Conservation (phyloP, 2,888 invertebrate species). For the Meghimatium bilineatum region DNA sequence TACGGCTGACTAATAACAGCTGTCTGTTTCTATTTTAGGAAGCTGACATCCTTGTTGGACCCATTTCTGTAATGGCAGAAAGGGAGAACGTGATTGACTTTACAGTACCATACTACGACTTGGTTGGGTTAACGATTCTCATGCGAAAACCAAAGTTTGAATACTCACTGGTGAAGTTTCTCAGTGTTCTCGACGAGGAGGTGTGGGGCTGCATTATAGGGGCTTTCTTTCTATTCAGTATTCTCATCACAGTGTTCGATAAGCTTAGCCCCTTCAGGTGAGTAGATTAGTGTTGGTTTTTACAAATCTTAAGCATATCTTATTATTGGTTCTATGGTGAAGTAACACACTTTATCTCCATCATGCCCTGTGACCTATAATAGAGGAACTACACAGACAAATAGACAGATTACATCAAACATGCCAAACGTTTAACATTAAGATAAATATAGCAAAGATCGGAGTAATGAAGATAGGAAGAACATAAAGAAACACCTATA, state of each 20-base stretch:
- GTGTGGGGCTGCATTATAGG: conserved; percentile 94
- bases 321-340: too few species aligned
- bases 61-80: conserved; percentile 97
- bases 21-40: conserved; percentile 77
- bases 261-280: conserved; percentile 77
- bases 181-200: conserved; percentile 95
- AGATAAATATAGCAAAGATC: too few species aligned
- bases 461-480: too few species aligned
- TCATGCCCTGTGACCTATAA: too few species aligned
- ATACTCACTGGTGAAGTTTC: conserved; percentile 95
- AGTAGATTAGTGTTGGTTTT: not conserved
- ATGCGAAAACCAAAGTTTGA: conserved; percentile 93
- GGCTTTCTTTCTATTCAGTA: conserved; percentile 77
- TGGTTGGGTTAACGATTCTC: conserved; percentile 96
- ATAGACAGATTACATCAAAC: too few species aligned
- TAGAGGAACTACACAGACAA: too few species aligned
- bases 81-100: conserved; percentile 93
- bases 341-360: too few species aligned
- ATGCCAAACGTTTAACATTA: too few species aligned
- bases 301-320: too few species aligned
- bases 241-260: conserved; percentile 97
- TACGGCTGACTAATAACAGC: too few species aligned
- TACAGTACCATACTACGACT: conserved; percentile 97
- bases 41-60: conserved; percentile 95
- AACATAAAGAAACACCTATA: too few species aligned